These are phyloP conservation scores for Drosophila varians DNA, from an alignment of 1,140 invertebrate genomes.

Conservation along the genomic window DNA sequence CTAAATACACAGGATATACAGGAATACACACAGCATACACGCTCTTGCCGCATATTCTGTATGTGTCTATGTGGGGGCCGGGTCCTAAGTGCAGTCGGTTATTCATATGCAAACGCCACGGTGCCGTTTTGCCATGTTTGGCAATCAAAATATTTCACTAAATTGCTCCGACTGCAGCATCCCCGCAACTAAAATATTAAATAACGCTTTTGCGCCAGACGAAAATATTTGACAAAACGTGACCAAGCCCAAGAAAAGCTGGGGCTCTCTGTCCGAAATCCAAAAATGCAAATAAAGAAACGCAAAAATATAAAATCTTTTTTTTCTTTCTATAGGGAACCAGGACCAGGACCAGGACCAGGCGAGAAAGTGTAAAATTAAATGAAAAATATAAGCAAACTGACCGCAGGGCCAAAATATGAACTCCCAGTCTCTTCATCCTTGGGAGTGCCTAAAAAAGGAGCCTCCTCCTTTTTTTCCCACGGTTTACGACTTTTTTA, in stretches of 20 bases:
- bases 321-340: conserved; percentile 1
- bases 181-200: conserved; percentile 73
- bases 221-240: conserved; percentile 68
- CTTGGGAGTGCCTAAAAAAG: conserved; percentile 1
- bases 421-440: not conserved
- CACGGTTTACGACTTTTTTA: conserved; percentile 70
- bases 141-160: conserved; percentile 81
- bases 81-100: conserved; percentile 72
- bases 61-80: not conserved
- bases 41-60: not conserved
- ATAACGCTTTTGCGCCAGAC: conserved; percentile 54
- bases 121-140: conserved; percentile 57
- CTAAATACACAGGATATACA: not conserved
- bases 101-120: conserved; percentile 75
- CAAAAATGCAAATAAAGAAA: conserved; percentile 29
- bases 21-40: no score
- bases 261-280: conserved; percentile 8
- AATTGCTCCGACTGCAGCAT: conserved; percentile 54
- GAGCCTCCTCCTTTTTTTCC: conserved; percentile 1
- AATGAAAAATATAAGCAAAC: conserved; percentile 77
- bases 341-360: no score
- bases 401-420: conserved; percentile 54
- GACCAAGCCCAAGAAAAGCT: conserved; percentile 41
- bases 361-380: conserved; percentile 66
- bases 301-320: conserved; percentile 37